These are phyloP conservation scores for Zootoca vivipara DNA, from an alignment of 2,113 vertebrate genomes.

Conservation along the genomic window DNA sequence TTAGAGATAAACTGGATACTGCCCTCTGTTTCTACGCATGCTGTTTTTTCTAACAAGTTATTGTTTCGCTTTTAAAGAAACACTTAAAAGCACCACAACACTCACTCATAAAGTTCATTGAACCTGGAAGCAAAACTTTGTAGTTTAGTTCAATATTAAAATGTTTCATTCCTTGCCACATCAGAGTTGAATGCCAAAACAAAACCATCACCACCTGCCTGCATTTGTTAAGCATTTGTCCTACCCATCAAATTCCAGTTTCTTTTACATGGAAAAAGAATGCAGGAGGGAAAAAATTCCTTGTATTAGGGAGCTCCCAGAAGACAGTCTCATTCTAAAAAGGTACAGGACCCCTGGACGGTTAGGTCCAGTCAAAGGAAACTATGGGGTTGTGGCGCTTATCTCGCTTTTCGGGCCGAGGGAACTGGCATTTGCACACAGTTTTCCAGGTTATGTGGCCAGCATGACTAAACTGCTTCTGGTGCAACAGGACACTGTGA, in stretches of 20 bases:
- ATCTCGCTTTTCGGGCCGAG: neutral
- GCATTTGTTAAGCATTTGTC: conserved; percentile 43
- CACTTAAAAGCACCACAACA: conserved; percentile 50
- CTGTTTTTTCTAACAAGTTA: conserved; percentile 20
- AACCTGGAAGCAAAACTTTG: conserved; percentile 55
- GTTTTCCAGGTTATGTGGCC: too few relatives aligned
- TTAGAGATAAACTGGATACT: too few relatives aligned
- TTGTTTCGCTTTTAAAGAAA: neutral
- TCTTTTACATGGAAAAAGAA: conserved; percentile 19
- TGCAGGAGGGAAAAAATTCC: conserved; percentile 19
- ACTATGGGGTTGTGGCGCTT: too few relatives aligned
- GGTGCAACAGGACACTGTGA: too few relatives aligned
- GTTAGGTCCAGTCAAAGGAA: too few relatives aligned
- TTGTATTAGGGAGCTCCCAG: conserved; percentile 12
- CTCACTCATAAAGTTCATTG: conserved; percentile 56
- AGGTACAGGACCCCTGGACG: too few relatives aligned
- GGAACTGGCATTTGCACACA: too few relatives aligned
- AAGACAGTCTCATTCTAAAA: conserved; percentile 9
- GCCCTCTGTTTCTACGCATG: conserved; percentile 10
- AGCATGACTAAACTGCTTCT: too few relatives aligned
- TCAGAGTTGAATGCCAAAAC: conserved; percentile 40
- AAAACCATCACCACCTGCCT: conserved; percentile 35
- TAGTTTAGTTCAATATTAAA: conserved; percentile 63
- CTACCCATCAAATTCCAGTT: conserved; percentile 53
- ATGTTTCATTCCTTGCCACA: conserved; percentile 56